These are phyloP conservation scores for Apistogramma diplotaenia DNA, from an alignment of 2,113 vertebrate genomes.

Conservation along the genomic window DNA sequence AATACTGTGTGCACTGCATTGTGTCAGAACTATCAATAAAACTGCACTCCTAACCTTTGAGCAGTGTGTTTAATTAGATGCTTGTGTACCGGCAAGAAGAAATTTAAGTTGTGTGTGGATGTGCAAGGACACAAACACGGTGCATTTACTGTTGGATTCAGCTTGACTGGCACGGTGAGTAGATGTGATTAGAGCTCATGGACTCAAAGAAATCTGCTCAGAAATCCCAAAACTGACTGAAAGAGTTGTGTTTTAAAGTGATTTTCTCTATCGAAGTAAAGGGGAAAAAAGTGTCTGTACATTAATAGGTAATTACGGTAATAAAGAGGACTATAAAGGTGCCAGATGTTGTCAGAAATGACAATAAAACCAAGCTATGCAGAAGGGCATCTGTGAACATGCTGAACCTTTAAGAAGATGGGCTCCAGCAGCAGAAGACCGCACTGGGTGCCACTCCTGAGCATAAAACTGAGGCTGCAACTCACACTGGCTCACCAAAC, in stretches of 20 bases:
- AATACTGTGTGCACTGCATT: slow-evolving; percentile 16
- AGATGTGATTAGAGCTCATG: not conserved
- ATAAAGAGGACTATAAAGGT: not conserved
- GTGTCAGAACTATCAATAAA: slow-evolving; percentile 55
- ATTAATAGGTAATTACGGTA: too few species aligned
- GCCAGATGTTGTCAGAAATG: not conserved
- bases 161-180: not conserved
- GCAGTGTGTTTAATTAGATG: not conserved
- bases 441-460: not conserved
- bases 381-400: not conserved
- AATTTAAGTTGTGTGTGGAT: not conserved
- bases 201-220: not conserved
- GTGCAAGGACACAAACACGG: not conserved
- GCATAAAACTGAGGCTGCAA: too few species aligned
- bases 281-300: not conserved
- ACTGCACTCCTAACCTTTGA: slow-evolving; percentile 12
- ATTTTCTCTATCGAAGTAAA: not conserved
- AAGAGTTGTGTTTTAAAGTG: not conserved
- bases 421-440: not conserved
- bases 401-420: not conserved
- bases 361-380: not conserved
- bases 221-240: not conserved
- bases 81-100: not conserved
- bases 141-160: not conserved
- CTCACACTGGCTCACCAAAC: too few species aligned